Evolutionary conservation across 92 coral and sea anemone species (phyloP).

Genomic region (Porites lobata): DNA sequence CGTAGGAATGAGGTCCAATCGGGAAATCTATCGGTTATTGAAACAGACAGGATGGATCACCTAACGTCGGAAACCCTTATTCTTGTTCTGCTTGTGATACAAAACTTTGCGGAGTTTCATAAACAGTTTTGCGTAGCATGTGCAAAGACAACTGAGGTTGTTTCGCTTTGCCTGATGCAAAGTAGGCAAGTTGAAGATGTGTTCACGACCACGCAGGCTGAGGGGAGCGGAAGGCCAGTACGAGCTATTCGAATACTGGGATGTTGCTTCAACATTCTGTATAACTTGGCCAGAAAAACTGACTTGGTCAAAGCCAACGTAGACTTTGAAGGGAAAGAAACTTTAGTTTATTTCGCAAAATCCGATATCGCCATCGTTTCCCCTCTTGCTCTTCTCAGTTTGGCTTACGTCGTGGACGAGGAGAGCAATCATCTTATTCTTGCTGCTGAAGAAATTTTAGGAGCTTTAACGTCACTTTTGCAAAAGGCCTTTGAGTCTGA

Average conservation of each 20-base stretch:
- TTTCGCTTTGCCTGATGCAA: constrained; percentile 33
- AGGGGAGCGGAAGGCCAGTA: constrained; percentile 21
- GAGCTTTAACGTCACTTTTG: constrained; percentile 38
- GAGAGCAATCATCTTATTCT: constrained; percentile 57
- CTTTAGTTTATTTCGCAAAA: constrained; percentile 56
- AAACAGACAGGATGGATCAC: constrained; percentile 7
- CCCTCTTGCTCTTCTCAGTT: constrained; percentile 51
- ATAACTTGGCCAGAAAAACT: constrained; percentile 33
- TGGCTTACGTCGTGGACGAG: constrained; percentile 67
- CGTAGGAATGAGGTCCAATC: constrained; percentile 1
- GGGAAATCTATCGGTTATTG: background rate
- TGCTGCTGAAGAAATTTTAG: constrained; percentile 46
- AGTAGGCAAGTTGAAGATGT: constrained; percentile 13
- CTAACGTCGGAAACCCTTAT: constrained; percentile 17
- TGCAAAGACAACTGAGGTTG: constrained; percentile 20
- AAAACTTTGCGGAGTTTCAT: constrained; percentile 47
- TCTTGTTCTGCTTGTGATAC: constrained; percentile 30
- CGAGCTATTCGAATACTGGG: constrained; percentile 38
- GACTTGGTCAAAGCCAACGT: constrained; percentile 5
- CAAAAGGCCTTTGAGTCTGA: constrained; percentile 41
- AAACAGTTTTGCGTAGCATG: constrained; percentile 38
- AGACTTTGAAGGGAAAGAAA: constrained; percentile 32
- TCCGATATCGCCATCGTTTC: constrained; percentile 44
- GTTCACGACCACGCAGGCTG: background rate
- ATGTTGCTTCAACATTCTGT: constrained; percentile 35